Conservation (phyloP, 2,888 invertebrate genomes). For the Dicyrtoma fusca region DNA sequence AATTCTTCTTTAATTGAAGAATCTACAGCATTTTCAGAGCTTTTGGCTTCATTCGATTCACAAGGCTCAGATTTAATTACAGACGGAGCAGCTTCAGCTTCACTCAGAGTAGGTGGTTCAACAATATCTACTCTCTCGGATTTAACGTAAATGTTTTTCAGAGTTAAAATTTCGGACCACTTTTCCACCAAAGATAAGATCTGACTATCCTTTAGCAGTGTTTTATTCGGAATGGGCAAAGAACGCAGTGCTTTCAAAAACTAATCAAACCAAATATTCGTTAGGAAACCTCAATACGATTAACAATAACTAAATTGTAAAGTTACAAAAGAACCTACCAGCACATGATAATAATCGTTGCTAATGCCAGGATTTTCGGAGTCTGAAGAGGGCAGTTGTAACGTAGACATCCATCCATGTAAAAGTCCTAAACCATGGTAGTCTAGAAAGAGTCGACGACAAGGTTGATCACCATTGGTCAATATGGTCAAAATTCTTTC, state of each 20-base stretch:
- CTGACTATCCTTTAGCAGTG: conserved; percentile 88
- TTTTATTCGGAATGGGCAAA: conserved; percentile 90
- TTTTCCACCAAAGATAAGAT: conserved; percentile 81
- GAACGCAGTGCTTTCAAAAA: conserved; percentile 77
- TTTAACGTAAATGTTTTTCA: conserved; percentile 4
- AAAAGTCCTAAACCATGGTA: conserved; percentile 89
- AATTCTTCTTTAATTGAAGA: not conserved
- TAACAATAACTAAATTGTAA: no score
- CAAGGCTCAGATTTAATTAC: no score
- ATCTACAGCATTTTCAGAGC: no score
- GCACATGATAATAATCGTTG: conserved; percentile 31
- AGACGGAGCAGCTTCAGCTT: not conserved
- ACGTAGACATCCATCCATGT: conserved; percentile 80
- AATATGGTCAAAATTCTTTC: conserved; percentile 75
- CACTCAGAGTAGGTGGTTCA: not conserved
- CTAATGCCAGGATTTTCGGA: conserved; percentile 1
- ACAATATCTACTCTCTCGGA: not conserved
- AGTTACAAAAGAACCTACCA: conserved; percentile 33
- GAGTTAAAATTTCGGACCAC: conserved; percentile 64
- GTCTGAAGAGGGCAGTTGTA: conserved; percentile 24
- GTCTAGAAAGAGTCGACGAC: conserved; percentile 83
- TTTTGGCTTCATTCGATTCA: no score
- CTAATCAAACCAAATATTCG: conserved; percentile 61
- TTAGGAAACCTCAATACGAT: not conserved
- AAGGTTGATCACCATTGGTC: conserved; percentile 77